Base-by-base conservation (phyloP, 2,113 vertebrate species). In the Gnathonemus echidnorhynchus region DNA sequence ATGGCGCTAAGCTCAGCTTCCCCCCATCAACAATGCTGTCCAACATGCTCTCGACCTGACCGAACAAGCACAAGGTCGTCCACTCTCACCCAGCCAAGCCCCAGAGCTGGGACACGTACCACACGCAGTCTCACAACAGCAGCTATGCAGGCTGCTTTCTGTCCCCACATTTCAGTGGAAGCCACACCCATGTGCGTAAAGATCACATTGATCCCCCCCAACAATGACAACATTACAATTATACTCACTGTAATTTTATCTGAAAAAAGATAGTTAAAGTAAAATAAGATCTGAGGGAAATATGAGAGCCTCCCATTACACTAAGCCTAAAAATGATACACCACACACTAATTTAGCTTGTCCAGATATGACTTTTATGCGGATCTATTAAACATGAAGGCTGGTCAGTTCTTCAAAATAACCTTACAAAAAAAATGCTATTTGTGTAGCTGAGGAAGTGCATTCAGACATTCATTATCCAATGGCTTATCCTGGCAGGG, bases 121-220 rank as follows among this genome's bases (percentile, higher is more conserved):
- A 80, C 89, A 58, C 92, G 87, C 88, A 90, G 87, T 27, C 4
- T 24, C 21, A 31, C 15, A 48, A 85, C 77, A 77, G 56, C 74
- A 89, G 88, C 91, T 91, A 91, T 85, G 87, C 93, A 46, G 92
- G 93, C 93, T 19, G 52, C 88, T 94, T 96, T 94, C 94, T 94
- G 93, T 90, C 92, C 90, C 91, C 87, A 93, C 92, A 91, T 93
- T 93, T 93, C 87, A 92, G 74, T 89, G 9, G 89, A 86, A 92
- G 91, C 90, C 92, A 89, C 50, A 70, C 90, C 92, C 91, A 92
- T 90, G 91, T 92, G 92, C 92, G 90, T 89, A 90, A 90, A 90
- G 89, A 80, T 70, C 89, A 53, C 62, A 90, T 90, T 90, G 77
- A 39, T 90, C 89, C 89, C 62, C 4, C 27, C 19, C 45, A 85